Evolutionary conservation across 2,113 vertebrate genomes (phyloP).

Genomic region (Prunella himalayana): DNA sequence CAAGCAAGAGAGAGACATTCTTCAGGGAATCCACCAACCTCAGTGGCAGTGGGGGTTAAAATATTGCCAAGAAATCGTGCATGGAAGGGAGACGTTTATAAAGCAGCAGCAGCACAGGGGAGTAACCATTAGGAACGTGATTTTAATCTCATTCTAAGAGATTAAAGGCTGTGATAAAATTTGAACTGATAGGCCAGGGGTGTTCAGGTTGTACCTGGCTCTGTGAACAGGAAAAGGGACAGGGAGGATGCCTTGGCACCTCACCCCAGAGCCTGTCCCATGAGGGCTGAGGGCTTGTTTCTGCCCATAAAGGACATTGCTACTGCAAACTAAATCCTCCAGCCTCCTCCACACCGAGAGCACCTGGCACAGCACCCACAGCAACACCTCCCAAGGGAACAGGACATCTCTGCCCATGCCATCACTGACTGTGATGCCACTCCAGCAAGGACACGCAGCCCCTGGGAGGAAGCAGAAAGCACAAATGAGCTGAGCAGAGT

Average conservation of each 20-base stretch:
- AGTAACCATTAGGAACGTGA: neutral
- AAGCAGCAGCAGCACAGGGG: neutral
- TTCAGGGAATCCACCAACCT: neutral
- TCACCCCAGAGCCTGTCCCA: neutral
- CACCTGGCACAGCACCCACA: neutral
- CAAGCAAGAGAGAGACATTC: neutral
- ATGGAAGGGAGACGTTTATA: neutral
- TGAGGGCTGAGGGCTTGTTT: fast-evolving
- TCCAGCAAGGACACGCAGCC: neutral
- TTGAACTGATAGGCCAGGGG: neutral
- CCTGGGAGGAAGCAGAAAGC: neutral
- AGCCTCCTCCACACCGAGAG: neutral
- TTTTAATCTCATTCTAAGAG: neutral
- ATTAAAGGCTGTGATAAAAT: neutral
- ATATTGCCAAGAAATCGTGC: neutral
- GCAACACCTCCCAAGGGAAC: neutral
- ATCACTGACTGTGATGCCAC: neutral
- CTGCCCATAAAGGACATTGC: neutral
- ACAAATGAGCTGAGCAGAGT: neutral
- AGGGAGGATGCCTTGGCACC: neutral
- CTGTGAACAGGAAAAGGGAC: neutral
- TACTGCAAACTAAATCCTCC: neutral
- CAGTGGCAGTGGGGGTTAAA: neutral
- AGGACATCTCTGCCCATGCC: neutral
- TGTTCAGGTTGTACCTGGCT: neutral